Base-by-base conservation (phyloP, 2,113 vertebrate species). In the Polypterus bichir region DNA sequence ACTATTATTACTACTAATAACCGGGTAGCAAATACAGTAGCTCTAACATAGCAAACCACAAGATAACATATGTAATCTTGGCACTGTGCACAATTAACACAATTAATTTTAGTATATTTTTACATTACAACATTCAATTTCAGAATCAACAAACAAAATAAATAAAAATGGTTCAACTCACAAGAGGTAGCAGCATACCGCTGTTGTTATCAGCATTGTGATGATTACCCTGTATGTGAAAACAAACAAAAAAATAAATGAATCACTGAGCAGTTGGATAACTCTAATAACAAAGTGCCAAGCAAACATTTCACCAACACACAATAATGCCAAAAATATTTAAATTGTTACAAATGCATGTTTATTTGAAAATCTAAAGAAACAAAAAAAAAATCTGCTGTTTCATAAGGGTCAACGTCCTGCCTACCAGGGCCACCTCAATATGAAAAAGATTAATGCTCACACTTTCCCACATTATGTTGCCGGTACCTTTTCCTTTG, bases 171-270 rank as follows among this genome's bases (percentile, higher is more conserved):
- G 27, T 27, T 27, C 65, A 77, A 89, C 95, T 98, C 71, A 98
- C 95, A 98, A 97, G 65, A 98, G 74, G 68, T 97, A 98, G 71
- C 95, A 98, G 81, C 94, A 98, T 66, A 97, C 81, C 0, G 95
- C 93, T 0, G 93, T 93, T 62, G 95, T 88, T 48, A 97, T 85
- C 80, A 98, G 79, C 85, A 96, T 96, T 70, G 95, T 97, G 71
- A 97, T 94, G 64, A 93, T 92, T 62, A 98, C 94, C 8, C 95
- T 98, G 81, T 47, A 68, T 73, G 49, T 44, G 61, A 27, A 68
- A 7, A 44, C 59, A 57, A 47, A 8, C 48, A 56, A 49, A 48
- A 7, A 11, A 3, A 6, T 63, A 46, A 54, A 10, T 27, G 7
- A 49, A 44, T 3, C 9, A 62, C 27, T 27, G 27, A 27, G 27